A percentile compares a stretch with the other conserved stretches of the same genome.
Evolutionary conservation across 23 tunicate genomes (phyloP).

Genomic region (Pegea sp.): DNA sequence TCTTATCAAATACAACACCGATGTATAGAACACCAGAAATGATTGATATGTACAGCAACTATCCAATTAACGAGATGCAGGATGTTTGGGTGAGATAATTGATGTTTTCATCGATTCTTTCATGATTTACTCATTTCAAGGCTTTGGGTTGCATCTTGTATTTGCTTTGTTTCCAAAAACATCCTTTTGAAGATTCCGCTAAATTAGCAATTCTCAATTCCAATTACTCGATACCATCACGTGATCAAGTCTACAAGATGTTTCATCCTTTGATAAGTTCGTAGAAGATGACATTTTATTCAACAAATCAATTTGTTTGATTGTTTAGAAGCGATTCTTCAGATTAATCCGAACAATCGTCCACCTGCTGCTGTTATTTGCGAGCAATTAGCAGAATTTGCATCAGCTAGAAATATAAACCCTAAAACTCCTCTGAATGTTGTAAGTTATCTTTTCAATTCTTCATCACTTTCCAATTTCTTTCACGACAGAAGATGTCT

Average conservation of each 20-base stretch:
- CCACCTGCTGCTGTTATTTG: conserved; percentile 87
- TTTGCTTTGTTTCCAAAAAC: conserved; percentile 67
- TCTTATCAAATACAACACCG: conserved; percentile 70
- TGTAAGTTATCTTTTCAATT: conserved; percentile 11
- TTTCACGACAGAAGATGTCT: no score
- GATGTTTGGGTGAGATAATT: conserved; percentile 72
- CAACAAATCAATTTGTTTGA: not conserved
- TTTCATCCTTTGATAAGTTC: conserved; percentile 78
- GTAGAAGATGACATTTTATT: not conserved
- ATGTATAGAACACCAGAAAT: conserved; percentile 98
- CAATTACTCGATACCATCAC: conserved; percentile 53
- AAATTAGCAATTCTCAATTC: conserved; percentile 80
- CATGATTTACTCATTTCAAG: no score
- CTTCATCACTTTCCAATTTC: no score
- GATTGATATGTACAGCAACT: conserved; percentile 98
- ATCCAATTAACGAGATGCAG: conserved; percentile 92
- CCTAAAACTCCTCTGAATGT: conserved; percentile 46
- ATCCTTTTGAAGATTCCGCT: conserved; percentile 87
- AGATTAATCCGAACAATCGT: conserved; percentile 85
- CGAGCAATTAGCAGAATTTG: conserved; percentile 61
- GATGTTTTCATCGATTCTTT: not conserved
- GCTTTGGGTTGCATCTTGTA: conserved; percentile 84
- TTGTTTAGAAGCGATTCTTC: conserved; percentile 65
- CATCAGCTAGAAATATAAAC: conserved; percentile 25
- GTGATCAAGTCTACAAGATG: conserved; percentile 39